Percentiles rank a stretch among this genome's conserved stretches.
These are phyloP conservation scores for Pollenia amentaria DNA, from an alignment of 2,888 invertebrate genomes.

Conservation along the genomic window DNA sequence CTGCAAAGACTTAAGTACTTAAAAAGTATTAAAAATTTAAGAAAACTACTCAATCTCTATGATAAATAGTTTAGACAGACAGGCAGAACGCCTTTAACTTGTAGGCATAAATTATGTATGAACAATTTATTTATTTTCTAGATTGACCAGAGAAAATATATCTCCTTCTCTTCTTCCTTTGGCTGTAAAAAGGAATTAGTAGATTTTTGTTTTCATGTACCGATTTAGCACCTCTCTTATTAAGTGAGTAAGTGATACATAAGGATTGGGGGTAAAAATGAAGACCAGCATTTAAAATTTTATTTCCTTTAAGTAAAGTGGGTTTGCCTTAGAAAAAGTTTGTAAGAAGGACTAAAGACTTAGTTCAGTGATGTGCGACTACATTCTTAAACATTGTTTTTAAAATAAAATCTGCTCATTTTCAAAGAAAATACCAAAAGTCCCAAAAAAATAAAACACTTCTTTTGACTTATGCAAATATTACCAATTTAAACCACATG, in stretches of 20 bases:
- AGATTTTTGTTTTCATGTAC: slow-evolving; percentile 1
- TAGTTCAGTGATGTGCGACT: slow-evolving; percentile 60
- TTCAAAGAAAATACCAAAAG: slow-evolving; percentile 18
- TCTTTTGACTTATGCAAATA: slow-evolving; percentile 74
- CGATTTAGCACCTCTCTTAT: slow-evolving; percentile 59
- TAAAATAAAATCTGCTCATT: slow-evolving; percentile 49
- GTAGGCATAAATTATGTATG: slow-evolving; percentile 56
- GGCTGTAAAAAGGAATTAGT: slow-evolving; percentile 9
- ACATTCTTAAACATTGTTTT: slow-evolving; percentile 48
- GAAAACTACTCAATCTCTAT: slow-evolving; percentile 31
- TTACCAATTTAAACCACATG: slow-evolving; percentile 74
- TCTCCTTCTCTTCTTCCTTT: background rate
- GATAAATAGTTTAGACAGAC: slow-evolving; percentile 11
- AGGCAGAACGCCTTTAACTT: slow-evolving; percentile 51
- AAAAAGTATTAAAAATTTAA: slow-evolving; percentile 17
- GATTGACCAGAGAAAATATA: slow-evolving; percentile 5
- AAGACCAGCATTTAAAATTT: slow-evolving; percentile 49
- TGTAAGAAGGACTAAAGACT: background rate
- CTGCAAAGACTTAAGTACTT: slow-evolving; percentile 5
- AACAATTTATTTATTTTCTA: slow-evolving; percentile 34
- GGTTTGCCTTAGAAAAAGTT: slow-evolving; percentile 29
- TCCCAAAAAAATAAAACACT: background rate
- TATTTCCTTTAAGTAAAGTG: slow-evolving; percentile 38
- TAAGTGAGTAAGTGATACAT: slow-evolving; percentile 37
- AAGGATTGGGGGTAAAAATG: background rate